Conservation (phyloP, 2,888 invertebrate species). For the Sceliomorpha sp. region DNA sequence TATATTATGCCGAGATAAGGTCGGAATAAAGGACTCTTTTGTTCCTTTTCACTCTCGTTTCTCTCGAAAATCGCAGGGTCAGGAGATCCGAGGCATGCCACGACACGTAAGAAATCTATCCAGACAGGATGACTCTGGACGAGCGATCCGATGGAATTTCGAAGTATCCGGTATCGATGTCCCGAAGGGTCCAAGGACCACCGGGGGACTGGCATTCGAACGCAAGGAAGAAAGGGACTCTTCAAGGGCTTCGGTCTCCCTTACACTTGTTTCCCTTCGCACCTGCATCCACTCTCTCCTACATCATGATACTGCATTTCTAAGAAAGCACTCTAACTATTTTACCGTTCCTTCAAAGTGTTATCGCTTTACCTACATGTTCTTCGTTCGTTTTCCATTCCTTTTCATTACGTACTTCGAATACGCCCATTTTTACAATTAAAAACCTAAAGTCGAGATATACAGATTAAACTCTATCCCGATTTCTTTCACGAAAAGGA, state of each 20-base stretch:
- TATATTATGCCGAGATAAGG: constrained; percentile 20
- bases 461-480: too few species aligned
- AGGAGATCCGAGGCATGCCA: constrained; percentile 26
- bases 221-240: constrained; percentile 36
- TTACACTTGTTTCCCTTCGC: constrained; percentile 61
- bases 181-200: constrained; percentile 54
- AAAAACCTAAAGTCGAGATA: too few species aligned
- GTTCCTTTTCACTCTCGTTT: constrained; percentile 26
- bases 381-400: too few species aligned
- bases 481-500: too few species aligned
- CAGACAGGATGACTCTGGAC: constrained; percentile 66
- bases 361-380: too few species aligned
- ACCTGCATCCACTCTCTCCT: constrained; percentile 55
- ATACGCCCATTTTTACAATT: too few species aligned
- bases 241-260: constrained; percentile 60
- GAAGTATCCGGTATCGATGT: constrained; percentile 69
- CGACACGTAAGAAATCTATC: constrained; percentile 60
- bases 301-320: constrained; percentile 13
- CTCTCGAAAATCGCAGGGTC: constrained; percentile 31
- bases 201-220: constrained; percentile 50
- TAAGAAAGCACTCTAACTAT: too few species aligned
- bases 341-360: too few species aligned
- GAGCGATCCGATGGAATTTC: constrained; percentile 71
- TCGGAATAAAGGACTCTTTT: constrained; percentile 24
- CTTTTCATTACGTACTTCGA: too few species aligned